These are phyloP conservation scores for Drosophila lacicola DNA, from an alignment of 2,888 invertebrate genomes.

Conservation along the genomic window DNA sequence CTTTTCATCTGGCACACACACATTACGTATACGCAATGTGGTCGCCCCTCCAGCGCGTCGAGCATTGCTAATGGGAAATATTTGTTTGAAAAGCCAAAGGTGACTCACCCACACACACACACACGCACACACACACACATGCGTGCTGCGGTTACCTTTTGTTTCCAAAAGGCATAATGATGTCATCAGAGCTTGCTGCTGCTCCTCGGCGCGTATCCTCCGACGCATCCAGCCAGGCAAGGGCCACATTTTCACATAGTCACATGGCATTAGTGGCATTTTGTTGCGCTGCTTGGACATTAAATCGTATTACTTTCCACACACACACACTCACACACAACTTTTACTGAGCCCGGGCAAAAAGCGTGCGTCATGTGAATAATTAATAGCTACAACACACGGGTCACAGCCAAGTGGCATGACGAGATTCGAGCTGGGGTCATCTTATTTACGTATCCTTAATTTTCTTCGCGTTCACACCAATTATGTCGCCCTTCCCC, in stretches of 20 bases:
- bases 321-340: conserved; percentile 6
- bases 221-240: conserved; percentile 44
- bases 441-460: conserved; percentile 45
- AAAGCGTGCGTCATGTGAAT: conserved; percentile 64
- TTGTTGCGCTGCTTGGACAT: conserved; percentile 46
- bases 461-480: conserved; percentile 51
- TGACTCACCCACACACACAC: conserved; percentile 63
- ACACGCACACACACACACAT: conserved; percentile 1
- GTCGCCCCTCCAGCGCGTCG: conserved; percentile 46
- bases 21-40: conserved; percentile 76
- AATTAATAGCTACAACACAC: conserved; percentile 58
- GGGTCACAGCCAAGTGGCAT: too few relatives aligned
- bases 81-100: conserved; percentile 79
- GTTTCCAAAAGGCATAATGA: conserved; percentile 77
- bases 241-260: neutral
- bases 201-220: conserved; percentile 46
- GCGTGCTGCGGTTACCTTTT: conserved; percentile 75
- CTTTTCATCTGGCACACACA: conserved; percentile 69
- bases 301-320: conserved; percentile 71
- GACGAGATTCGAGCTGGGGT: neutral
- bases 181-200: conserved; percentile 62
- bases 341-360: conserved; percentile 37
- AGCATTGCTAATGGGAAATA: conserved; percentile 79
- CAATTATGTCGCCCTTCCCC: conserved; percentile 34
- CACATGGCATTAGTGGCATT: conserved; percentile 62